These are phyloP conservation scores for Therioaphis trifolii DNA, from an alignment of 2,888 invertebrate species.

Conservation along the genomic window DNA sequence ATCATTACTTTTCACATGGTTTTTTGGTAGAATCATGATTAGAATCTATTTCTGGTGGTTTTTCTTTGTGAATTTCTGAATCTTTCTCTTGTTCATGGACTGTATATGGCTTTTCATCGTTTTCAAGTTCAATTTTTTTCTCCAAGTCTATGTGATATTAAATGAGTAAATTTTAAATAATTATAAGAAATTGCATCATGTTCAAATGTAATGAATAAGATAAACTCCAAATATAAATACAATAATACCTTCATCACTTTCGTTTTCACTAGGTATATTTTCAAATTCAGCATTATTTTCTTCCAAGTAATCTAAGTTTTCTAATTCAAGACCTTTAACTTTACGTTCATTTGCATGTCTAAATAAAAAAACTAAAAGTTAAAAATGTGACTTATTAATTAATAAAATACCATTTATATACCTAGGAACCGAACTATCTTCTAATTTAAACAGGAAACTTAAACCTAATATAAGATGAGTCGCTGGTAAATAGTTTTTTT, in stretches of 20 bases:
- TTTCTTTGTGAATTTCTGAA: background rate
- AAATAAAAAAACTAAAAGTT: background rate
- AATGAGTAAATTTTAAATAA: background rate
- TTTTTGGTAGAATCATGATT: background rate
- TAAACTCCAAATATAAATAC: background rate
- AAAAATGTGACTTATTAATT: background rate
- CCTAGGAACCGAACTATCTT: conserved; percentile 86
- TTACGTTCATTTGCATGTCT: conserved; percentile 78
- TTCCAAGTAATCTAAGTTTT: conserved; percentile 57
- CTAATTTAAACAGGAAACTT: conserved; percentile 90
- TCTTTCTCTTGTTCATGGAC: background rate
- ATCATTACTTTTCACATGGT: conserved; percentile 20
- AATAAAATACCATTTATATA: conserved; percentile 54
- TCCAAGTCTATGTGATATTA: conserved; percentile 15
- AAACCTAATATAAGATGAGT: conserved; percentile 93
- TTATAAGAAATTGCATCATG: too few species aligned
- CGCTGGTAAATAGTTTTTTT: conserved; percentile 96
- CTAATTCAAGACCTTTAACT: conserved; percentile 68
- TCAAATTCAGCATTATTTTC: conserved; percentile 66
- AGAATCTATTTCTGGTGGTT: background rate
- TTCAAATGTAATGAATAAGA: too few species aligned
- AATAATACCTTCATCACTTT: conserved; percentile 66
- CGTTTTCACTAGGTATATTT: conserved; percentile 67
- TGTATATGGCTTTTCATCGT: background rate
- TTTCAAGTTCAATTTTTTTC: background rate